A percentile compares a stretch with the other conserved stretches of the same genome.
phyloP scores from a whole-genome alignment of 2,888 invertebrate species.

The Apotomis capreana region DNA sequence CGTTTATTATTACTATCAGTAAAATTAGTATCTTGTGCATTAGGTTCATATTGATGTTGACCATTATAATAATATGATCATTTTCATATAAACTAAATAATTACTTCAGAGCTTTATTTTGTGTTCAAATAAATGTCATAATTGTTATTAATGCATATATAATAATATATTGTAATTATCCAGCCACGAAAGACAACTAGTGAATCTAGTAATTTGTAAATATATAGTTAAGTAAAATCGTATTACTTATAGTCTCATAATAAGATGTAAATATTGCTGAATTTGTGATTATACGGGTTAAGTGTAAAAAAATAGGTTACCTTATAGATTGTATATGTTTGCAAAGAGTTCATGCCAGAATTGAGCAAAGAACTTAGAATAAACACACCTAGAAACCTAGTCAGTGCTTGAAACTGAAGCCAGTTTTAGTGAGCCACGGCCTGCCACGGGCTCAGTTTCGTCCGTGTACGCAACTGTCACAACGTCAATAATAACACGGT shows the following conservation, averaged over 20 bases:
- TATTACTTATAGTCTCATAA: too few species aligned
- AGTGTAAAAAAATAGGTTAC: background rate
- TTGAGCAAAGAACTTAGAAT: background rate
- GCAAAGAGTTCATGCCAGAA: background rate
- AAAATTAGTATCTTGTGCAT: background rate
- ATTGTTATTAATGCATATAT: constrained; percentile 29
- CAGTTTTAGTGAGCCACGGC: too few species aligned
- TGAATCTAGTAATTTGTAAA: constrained; percentile 43
- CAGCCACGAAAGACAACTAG: constrained; percentile 45
- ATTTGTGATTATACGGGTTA: constrained; percentile 18
- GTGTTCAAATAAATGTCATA: constrained; percentile 39
- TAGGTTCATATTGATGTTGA: constrained; percentile 14
- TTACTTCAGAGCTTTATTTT: constrained; percentile 42
- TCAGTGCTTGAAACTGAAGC: too few species aligned
- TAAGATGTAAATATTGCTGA: constrained; percentile 32
- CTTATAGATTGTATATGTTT: background rate
- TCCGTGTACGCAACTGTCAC: too few species aligned
- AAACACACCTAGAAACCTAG: too few species aligned
- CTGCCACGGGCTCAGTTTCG: too few species aligned
- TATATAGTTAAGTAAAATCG: constrained; percentile 24
- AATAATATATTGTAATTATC: constrained; percentile 36
- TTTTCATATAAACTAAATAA: constrained; percentile 20
- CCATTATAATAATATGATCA: constrained; percentile 18
- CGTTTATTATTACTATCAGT: background rate
- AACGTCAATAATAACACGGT: too few species aligned